Conservation (phyloP, 1,140 invertebrate species). For the Diorhabda carinulata region DNA sequence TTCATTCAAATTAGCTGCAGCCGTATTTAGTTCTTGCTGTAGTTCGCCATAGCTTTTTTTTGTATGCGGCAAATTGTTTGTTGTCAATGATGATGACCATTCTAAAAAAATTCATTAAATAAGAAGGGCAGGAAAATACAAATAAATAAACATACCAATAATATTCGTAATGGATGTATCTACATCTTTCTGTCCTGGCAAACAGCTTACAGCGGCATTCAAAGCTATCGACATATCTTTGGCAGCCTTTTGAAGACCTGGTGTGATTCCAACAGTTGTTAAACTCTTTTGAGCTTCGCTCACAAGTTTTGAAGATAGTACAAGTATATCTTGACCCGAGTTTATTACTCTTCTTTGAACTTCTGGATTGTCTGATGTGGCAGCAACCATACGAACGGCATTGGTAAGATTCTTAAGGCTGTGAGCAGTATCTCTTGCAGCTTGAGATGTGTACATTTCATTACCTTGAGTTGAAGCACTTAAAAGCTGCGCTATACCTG, state of each 20-base stretch:
- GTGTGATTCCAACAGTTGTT: constrained; percentile 58
- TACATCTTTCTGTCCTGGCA: constrained; percentile 87
- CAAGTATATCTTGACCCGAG: constrained; percentile 74
- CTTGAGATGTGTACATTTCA: constrained; percentile 76
- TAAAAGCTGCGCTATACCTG: constrained; percentile 72
- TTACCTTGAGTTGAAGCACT: constrained; percentile 83
- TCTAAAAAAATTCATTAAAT: constrained; percentile 40
- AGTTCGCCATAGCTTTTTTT: constrained; percentile 76
- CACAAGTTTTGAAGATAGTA: constrained; percentile 69
- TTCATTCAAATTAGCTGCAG: constrained; percentile 77
- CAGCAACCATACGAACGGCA: constrained; percentile 65
- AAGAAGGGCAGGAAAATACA: background rate
- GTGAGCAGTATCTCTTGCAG: constrained; percentile 75
- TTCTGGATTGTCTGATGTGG: constrained; percentile 60
- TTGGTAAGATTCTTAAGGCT: constrained; percentile 65
- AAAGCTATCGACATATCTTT: constrained; percentile 55
- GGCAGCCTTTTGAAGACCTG: constrained; percentile 57
- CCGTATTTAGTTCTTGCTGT: constrained; percentile 77
- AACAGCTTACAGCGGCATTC: constrained; percentile 68
- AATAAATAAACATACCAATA: constrained; percentile 42
- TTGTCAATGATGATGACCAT: constrained; percentile 67
- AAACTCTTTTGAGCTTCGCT: constrained; percentile 71
- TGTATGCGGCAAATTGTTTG: constrained; percentile 66
- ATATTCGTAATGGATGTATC: constrained; percentile 82
- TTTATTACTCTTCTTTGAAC: constrained; percentile 64